phyloP scores from a whole-genome alignment of 1,140 invertebrate species.

The Drosophila tani region DNA sequence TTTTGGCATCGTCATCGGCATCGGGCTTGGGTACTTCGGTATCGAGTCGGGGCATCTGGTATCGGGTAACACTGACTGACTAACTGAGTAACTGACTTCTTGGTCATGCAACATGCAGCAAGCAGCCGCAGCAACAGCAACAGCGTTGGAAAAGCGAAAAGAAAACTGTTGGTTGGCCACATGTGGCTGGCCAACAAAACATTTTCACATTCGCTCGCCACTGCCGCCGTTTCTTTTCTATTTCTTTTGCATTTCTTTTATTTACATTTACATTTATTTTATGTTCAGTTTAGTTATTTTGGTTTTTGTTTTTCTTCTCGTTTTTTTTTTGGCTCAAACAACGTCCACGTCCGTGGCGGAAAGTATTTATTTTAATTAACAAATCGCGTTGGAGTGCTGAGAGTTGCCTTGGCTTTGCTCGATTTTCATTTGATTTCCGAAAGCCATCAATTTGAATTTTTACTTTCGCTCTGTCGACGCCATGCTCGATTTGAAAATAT shows the following conservation, averaged over 20 bases:
- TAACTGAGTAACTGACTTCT: slow-evolving; percentile 70
- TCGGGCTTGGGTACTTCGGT: not conserved
- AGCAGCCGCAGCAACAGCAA: slow-evolving; percentile 28
- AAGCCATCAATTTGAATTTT: slow-evolving; percentile 64
- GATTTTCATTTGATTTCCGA: slow-evolving; percentile 69
- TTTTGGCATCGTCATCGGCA: slow-evolving; percentile 73
- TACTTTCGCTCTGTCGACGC: slow-evolving; percentile 54
- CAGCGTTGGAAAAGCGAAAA: slow-evolving; percentile 65
- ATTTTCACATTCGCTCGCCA: slow-evolving; percentile 52
- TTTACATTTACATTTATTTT: slow-evolving; percentile 27
- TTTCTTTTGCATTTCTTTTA: slow-evolving; percentile 30
- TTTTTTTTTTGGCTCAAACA: slow-evolving; percentile 37
- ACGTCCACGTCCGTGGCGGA: slow-evolving; percentile 58
- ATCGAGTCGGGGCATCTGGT: slow-evolving; percentile 26
- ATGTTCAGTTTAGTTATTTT: slow-evolving; percentile 13
- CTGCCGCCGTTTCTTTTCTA: slow-evolving; percentile 26
- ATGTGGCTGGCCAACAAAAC: slow-evolving; percentile 27
- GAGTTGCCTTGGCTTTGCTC: slow-evolving; percentile 29
- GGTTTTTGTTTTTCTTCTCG: slow-evolving; percentile 3
- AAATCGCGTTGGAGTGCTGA: slow-evolving; percentile 65
- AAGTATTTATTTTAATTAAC: slow-evolving; percentile 82
- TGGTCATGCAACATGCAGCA: slow-evolving; percentile 69
- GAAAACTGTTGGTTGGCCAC: slow-evolving; percentile 54
- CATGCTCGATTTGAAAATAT: not conserved
- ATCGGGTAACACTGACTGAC: slow-evolving; percentile 63